Evolutionary conservation across 2,888 invertebrate species (phyloP).

Genomic region (Eumacrocentrus americanus): DNA sequence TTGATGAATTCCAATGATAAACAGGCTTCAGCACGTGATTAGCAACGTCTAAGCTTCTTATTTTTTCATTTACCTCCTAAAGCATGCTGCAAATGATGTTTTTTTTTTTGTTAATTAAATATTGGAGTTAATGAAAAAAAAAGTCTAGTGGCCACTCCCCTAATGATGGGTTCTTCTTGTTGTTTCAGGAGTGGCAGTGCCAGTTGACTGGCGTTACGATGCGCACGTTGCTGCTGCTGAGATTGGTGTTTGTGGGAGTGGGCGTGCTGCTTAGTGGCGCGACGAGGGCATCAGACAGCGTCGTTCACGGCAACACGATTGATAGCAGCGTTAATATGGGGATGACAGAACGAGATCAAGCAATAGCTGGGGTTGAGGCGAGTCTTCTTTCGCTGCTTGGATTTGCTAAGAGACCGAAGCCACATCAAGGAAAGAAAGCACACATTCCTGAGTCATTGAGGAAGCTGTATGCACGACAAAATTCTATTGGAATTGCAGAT

Average conservation of each 20-base stretch:
- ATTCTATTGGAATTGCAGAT: conserved; percentile 70
- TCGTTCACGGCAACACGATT: conserved; percentile 63
- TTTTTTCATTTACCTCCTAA: too few relatives aligned
- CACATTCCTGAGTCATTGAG: conserved; percentile 81
- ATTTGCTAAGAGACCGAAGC: conserved; percentile 65
- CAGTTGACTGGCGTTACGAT: conserved; percentile 58
- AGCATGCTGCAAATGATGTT: too few relatives aligned
- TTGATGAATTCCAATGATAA: too few relatives aligned
- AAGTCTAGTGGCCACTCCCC: conserved; percentile 12
- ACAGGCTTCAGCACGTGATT: too few relatives aligned
- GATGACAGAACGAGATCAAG: conserved; percentile 51
- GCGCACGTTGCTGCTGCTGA: conserved; percentile 60
- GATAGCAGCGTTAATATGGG: conserved; percentile 35
- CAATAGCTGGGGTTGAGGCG: conserved; percentile 65
- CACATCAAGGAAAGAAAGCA: conserved; percentile 58
- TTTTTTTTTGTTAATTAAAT: too few relatives aligned
- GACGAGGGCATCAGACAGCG: conserved; percentile 22
- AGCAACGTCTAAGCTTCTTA: too few relatives aligned
- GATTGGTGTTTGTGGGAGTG: conserved; percentile 59
- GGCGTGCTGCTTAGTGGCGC: conserved; percentile 50
- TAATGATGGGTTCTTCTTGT: conserved; percentile 17
- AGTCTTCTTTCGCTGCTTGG: conserved; percentile 70
- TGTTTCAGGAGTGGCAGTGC: conserved; percentile 54
- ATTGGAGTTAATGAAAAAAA: too few relatives aligned
- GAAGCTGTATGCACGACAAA: conserved; percentile 76